Conservation (phyloP, 1,140 invertebrate species). For the Eriosoma lanigerum region DNA sequence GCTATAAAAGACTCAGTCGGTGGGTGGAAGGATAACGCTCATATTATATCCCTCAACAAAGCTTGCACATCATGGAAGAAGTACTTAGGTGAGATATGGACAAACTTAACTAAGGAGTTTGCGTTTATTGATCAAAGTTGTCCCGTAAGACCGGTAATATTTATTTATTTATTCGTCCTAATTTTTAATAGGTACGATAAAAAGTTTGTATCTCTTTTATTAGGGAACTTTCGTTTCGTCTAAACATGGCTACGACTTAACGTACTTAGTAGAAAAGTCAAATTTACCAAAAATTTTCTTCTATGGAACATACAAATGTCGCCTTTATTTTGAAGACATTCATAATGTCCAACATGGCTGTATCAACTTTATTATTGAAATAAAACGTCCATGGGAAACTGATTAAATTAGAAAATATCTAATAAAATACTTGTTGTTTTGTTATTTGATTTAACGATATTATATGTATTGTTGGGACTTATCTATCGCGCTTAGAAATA, state of each 20-base stretch:
- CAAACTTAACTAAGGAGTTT: not conserved
- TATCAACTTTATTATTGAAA: not conserved
- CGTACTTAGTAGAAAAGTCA: not conserved
- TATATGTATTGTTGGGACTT: no score
- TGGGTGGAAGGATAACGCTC: conserved; percentile 16
- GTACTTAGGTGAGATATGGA: not conserved
- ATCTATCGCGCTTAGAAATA: no score
- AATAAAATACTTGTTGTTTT: no score
- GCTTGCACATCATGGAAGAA: not conserved
- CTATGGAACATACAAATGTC: not conserved
- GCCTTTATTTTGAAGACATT: not conserved
- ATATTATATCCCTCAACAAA: not conserved
- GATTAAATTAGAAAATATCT: no score
- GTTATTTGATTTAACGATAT: no score
- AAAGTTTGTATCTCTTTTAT: not conserved
- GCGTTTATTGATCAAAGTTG: not conserved
- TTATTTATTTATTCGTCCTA: not conserved
- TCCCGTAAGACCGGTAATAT: not conserved
- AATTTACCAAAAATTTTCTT: not conserved
- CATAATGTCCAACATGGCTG: not conserved
- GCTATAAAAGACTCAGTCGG: not conserved
- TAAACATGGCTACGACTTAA: not conserved
- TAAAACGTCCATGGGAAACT: not conserved
- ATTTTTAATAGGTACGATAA: not conserved
- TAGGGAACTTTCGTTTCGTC: not conserved